Evolutionary conservation across 2,888 invertebrate species (phyloP).

Genomic region (Auanema sp.): DNA sequence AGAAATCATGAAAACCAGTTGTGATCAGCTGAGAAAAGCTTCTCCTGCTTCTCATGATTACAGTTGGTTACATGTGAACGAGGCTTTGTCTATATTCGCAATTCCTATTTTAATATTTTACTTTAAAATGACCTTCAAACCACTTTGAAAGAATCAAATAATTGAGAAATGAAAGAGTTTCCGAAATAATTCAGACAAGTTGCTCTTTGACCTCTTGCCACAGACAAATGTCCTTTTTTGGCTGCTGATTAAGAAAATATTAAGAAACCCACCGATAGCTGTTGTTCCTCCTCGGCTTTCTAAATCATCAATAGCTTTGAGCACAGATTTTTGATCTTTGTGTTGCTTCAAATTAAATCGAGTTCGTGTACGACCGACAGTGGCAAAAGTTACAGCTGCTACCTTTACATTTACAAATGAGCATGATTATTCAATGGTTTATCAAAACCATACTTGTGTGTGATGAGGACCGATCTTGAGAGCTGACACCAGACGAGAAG

Average conservation of each 20-base stretch:
- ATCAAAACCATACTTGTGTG: constrained; percentile 38
- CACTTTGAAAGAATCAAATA: too few relatives aligned
- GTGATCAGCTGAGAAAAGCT: too few relatives aligned
- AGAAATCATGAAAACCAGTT: too few relatives aligned
- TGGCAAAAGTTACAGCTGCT: constrained; percentile 56
- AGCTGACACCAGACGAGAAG: constrained; percentile 45
- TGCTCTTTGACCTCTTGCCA: background rate
- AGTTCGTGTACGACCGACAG: constrained; percentile 55
- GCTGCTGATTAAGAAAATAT: background rate
- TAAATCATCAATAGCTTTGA: constrained; percentile 45
- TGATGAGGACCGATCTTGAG: constrained; percentile 56
- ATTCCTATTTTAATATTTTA: too few relatives aligned
- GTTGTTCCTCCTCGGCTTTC: constrained; percentile 58
- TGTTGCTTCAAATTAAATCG: constrained; percentile 55
- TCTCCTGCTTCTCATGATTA: too few relatives aligned
- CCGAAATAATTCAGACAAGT: too few relatives aligned
- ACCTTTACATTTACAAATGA: constrained; percentile 25
- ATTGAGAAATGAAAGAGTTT: too few relatives aligned
- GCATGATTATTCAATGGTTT: background rate
- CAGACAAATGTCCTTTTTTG: background rate
- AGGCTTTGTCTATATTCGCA: too few relatives aligned
- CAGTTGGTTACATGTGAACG: too few relatives aligned
- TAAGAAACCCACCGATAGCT: constrained; percentile 58
- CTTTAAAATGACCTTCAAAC: too few relatives aligned
- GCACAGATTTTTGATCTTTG: constrained; percentile 48